These are phyloP conservation scores for Stegophylla sp. DNA, from an alignment of 2,888 invertebrate genomes.

Conservation along the genomic window DNA sequence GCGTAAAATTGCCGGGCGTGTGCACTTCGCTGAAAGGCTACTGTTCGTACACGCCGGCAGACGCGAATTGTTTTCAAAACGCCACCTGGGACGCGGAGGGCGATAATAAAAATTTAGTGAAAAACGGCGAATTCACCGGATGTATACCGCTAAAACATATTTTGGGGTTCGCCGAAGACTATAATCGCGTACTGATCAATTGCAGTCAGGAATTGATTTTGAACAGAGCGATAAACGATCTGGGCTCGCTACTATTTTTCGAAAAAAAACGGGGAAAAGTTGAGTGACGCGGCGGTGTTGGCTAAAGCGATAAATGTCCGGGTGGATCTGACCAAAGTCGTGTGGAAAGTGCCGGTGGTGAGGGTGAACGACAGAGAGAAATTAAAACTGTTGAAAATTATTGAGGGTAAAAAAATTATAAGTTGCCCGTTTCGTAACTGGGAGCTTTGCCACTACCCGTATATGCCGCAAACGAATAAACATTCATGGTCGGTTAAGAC, in stretches of 20 bases:
- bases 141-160: too few species aligned
- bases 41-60: neutral
- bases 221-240: too few species aligned
- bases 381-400: slow-evolving; percentile 15
- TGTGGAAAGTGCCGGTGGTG: neutral
- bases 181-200: too few species aligned
- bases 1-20: neutral
- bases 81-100: neutral
- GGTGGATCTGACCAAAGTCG: neutral
- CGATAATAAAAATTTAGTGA: neutral
- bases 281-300: neutral
- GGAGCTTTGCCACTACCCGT: slow-evolving; percentile 19
- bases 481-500: slow-evolving; percentile 17
- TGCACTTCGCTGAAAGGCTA: neutral
- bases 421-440: slow-evolving; percentile 19
- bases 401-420: neutral
- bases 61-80: neutral
- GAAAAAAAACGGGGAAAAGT: neutral
- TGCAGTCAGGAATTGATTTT: too few species aligned
- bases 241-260: too few species aligned
- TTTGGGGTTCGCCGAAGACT: too few species aligned
- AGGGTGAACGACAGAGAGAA: neutral
- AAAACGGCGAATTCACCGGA: neutral
- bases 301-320: neutral
- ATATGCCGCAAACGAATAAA: slow-evolving; percentile 1